Evolutionary conservation across 1,140 invertebrate genomes (phyloP).

Genomic region (Callitettix versicolor): DNA sequence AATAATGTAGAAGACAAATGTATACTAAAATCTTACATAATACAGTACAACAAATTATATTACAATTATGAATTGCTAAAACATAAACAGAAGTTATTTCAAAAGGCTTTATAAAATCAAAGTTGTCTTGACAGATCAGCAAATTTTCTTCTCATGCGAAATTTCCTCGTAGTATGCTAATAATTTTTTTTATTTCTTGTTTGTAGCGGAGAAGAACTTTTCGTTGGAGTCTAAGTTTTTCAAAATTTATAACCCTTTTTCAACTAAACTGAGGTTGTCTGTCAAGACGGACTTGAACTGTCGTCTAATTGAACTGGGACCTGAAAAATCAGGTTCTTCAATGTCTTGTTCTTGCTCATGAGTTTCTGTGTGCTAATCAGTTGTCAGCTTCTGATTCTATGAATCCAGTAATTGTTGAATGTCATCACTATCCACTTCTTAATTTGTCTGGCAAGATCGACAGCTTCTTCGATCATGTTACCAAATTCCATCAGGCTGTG

Average conservation of each 20-base stretch:
- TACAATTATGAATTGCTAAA: neutral
- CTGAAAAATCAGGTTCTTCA: neutral
- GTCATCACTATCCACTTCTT: constrained; percentile 18
- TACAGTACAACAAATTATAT: neutral
- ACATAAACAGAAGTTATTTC: neutral
- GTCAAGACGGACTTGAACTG: neutral
- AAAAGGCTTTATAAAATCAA: neutral
- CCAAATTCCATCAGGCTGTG: too few relatives aligned
- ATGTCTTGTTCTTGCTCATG: neutral
- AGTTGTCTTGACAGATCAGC: neutral
- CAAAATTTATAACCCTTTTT: neutral
- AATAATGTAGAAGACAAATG: neutral
- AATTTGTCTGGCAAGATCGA: constrained; percentile 5
- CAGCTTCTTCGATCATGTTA: too few relatives aligned
- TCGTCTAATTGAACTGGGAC: neutral
- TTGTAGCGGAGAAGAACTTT: neutral
- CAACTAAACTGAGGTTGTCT: neutral
- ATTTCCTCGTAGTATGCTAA: neutral
- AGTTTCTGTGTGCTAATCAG: constrained; percentile 13
- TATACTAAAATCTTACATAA: neutral
- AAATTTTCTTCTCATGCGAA: neutral
- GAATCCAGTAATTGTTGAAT: constrained; percentile 16
- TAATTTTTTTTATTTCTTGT: neutral
- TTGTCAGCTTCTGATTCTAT: constrained; percentile 15
- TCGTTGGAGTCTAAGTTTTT: neutral